Evolutionary conservation across 2,797 vertebrate genomes (phyloP), one percentile per base, ranked within the genome.

Genomic region (Falco peregrinus): DNA sequence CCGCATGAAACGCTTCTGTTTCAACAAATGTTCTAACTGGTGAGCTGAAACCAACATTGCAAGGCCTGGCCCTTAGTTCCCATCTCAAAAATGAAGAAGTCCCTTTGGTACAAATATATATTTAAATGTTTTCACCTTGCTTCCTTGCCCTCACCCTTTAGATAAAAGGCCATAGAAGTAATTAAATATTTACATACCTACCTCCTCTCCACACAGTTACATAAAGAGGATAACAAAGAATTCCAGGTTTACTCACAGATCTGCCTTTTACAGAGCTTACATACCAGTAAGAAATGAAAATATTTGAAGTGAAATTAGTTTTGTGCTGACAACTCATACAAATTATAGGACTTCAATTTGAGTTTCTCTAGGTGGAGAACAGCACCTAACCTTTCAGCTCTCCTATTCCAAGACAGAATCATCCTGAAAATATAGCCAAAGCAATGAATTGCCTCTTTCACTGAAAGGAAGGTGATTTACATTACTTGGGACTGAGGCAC

Each of bases 391-490:
- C 77, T 84, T 86, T 69, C 79, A 31, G 11, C 13, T 28, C 65
- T 67, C 47, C n/a, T 22, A 20, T 67, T 76, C 31, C 9, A 25
- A 83, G 48, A 59, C 31, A 94, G 86, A 95, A 83, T 68, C 47
- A 89, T 92, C 80, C 67, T 70, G 91, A 75, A 97, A 83, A 76
- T 43, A 35, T 18, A 89, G 68, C 73, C 85, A 51, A 77, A 53
- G 54, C 59, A 89, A 74, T 60, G 67, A 94, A 92, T 73, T 61
- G 73, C 59, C 15, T 69, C 85, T 65, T 73, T 83, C 89, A 86
- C 81, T 76, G 84, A 90, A 89, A 93, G 64, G 51, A 87, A 95
- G 78, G 76, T 88, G 96, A 80, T 85, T 91, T 95, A 56, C 10
- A 9, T 63, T 71, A 87, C 89, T 75, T 41, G 81, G 57, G 92